phyloP scores from a whole-genome alignment of 2,113 vertebrate species.

The Carassius gibelio region DNA sequence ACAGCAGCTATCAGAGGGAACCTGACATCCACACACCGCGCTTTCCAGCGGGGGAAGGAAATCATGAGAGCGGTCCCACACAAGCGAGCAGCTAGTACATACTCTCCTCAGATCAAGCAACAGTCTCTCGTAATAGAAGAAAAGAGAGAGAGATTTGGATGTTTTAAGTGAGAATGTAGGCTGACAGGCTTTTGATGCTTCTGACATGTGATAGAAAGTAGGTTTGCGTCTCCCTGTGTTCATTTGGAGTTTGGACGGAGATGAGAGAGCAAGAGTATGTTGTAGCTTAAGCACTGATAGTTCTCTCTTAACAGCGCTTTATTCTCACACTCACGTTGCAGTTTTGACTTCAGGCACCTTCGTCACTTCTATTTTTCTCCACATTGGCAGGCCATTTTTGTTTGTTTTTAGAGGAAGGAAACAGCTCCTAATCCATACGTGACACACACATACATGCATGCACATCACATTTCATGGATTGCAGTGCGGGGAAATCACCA shows the following conservation, averaged over 20 bases:
- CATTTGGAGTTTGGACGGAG: conserved; percentile 51
- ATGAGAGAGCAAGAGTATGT: conserved; percentile 43
- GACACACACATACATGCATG: conserved; percentile 22
- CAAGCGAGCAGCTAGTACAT: conserved; percentile 46
- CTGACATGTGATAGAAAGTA: conserved; percentile 35
- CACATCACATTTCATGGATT: conserved; percentile 11
- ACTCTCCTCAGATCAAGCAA: conserved; percentile 46
- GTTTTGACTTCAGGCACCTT: conserved; percentile 43
- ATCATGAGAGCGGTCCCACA: conserved; percentile 50
- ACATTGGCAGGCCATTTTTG: conserved; percentile 1
- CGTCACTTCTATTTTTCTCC: conserved; percentile 28
- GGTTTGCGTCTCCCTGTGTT: conserved; percentile 31
- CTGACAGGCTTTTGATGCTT: conserved; percentile 52
- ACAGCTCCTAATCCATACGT: conserved; percentile 7
- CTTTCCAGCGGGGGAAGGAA: conserved; percentile 46
- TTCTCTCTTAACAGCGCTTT: conserved; percentile 43
- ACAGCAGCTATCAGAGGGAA: conserved; percentile 59
- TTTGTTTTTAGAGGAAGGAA: conserved; percentile 19
- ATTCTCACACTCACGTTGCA: conserved; percentile 20
- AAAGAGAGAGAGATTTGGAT: conserved; percentile 43
- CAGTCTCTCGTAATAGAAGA: conserved; percentile 40
- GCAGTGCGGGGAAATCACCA: conserved; percentile 61
- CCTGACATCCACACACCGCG: conserved; percentile 53
- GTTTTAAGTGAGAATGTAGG: conserved; percentile 50
- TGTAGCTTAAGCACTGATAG: conserved; percentile 1